Percentiles rank a stretch among this genome's conserved stretches.
Conservation (phyloP, 2,888 invertebrate species). For the Drosophila prostipennis region DNA sequence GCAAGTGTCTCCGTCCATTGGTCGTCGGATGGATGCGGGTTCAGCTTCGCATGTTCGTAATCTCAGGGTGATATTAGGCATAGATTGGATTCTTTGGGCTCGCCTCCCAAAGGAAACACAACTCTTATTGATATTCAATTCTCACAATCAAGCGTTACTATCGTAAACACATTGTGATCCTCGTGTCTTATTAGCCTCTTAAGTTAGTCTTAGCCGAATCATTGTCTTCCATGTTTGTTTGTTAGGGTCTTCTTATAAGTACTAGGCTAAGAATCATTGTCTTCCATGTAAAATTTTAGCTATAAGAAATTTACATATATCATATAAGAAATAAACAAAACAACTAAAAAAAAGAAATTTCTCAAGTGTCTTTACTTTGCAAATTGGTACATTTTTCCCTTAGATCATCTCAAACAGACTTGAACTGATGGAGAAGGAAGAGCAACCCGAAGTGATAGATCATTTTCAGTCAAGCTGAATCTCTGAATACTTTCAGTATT, state of each 20-base stretch:
- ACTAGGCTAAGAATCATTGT: constrained; percentile 69
- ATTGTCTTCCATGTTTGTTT: constrained; percentile 82
- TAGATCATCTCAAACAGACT: neutral
- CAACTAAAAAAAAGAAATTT: neutral
- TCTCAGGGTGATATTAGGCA: constrained; percentile 81
- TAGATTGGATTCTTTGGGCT: constrained; percentile 56
- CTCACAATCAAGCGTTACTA: constrained; percentile 49
- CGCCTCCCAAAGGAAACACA: constrained; percentile 35
- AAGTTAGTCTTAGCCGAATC: constrained; percentile 65
- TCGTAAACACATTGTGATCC: constrained; percentile 61
- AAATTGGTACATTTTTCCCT: neutral
- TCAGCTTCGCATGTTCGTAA: constrained; percentile 57
- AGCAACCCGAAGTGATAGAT: neutral
- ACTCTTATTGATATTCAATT: constrained; percentile 72
- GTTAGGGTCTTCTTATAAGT: constrained; percentile 52
- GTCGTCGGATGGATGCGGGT: constrained; percentile 32
- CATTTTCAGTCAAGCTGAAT: neutral
- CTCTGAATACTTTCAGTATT: too few relatives aligned
- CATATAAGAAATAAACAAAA: constrained; percentile 48
- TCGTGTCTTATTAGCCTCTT: constrained; percentile 54
- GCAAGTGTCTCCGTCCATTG: constrained; percentile 56
- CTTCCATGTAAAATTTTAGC: constrained; percentile 80
- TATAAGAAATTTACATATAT: constrained; percentile 51
- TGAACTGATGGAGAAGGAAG: neutral
- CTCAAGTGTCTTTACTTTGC: neutral